These are phyloP conservation scores for Rhincodon typus DNA, from an alignment of 2,797 vertebrate species.

Conservation along the genomic window DNA sequence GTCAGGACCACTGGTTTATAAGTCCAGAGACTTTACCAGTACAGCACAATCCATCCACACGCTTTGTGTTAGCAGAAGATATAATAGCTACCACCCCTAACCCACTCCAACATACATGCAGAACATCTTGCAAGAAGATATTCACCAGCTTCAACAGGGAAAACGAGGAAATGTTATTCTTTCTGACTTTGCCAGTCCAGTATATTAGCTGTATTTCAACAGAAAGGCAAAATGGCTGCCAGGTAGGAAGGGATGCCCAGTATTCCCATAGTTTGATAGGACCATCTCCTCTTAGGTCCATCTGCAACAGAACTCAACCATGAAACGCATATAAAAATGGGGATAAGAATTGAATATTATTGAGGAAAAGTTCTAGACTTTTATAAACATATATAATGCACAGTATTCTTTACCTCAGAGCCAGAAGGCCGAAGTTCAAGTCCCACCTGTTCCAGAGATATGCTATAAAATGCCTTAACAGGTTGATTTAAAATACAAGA, in stretches of 20 bases:
- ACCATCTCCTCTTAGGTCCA: neutral
- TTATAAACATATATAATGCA: neutral
- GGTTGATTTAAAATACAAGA: too few relatives aligned
- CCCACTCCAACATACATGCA: neutral
- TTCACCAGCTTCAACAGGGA: neutral
- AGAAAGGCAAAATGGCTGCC: neutral
- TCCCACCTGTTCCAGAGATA: neutral
- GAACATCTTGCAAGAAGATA: neutral
- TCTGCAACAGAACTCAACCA: neutral
- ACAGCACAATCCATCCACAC: neutral
- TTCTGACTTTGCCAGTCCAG: neutral
- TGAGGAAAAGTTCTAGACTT: neutral
- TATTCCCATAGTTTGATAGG: neutral
- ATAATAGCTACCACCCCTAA: neutral
- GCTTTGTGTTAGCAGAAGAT: neutral
- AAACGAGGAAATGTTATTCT: neutral
- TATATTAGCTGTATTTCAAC: neutral
- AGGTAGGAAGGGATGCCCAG: neutral
- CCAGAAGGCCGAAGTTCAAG: too few relatives aligned
- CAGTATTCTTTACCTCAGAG: neutral
- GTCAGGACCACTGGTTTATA: too few relatives aligned
- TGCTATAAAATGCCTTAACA: neutral
- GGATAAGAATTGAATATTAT: neutral
- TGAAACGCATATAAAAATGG: neutral
- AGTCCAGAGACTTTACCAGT: too few relatives aligned